Conservation (phyloP, 2,797 vertebrate species). For the Takifugu rubripes region DNA sequence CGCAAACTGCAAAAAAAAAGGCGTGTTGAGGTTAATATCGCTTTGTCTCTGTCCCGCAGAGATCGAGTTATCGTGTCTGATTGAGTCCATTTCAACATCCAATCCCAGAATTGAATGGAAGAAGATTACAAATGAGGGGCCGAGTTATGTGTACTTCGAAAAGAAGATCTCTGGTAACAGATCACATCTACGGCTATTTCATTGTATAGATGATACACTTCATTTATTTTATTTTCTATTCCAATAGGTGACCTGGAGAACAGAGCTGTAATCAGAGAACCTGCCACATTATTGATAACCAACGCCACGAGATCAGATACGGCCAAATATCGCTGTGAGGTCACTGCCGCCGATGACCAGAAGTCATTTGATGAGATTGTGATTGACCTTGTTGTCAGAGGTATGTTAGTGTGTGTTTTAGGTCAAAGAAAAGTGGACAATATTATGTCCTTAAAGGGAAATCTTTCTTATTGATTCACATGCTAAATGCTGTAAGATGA, state of each 20-base stretch:
- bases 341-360: slow-evolving; percentile 82
- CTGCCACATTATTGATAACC: slow-evolving; percentile 85
- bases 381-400: slow-evolving; percentile 89
- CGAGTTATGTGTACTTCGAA: slow-evolving; percentile 89
- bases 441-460: slow-evolving; percentile 36
- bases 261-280: slow-evolving; percentile 83
- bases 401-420: slow-evolving; percentile 58
- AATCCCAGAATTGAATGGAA: slow-evolving; percentile 96
- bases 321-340: slow-evolving; percentile 92
- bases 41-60: slow-evolving; percentile 55
- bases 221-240: neutral
- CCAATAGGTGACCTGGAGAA: slow-evolving; percentile 83
- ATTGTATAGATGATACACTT: neutral
- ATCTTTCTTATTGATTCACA: slow-evolving; percentile 43
- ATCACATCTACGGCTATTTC: neutral
- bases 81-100: slow-evolving; percentile 84
- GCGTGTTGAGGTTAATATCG: neutral
- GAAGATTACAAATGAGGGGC: slow-evolving; percentile 86
- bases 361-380: slow-evolving; percentile 90
- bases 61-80: slow-evolving; percentile 91
- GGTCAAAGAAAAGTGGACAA: neutral
- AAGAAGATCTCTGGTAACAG: slow-evolving; percentile 85
- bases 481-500: slow-evolving; percentile 68
- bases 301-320: slow-evolving; percentile 90
- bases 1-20: neutral